Evolutionary conservation across 2,888 invertebrate species (phyloP).

Genomic region (Macaria liturata): DNA sequence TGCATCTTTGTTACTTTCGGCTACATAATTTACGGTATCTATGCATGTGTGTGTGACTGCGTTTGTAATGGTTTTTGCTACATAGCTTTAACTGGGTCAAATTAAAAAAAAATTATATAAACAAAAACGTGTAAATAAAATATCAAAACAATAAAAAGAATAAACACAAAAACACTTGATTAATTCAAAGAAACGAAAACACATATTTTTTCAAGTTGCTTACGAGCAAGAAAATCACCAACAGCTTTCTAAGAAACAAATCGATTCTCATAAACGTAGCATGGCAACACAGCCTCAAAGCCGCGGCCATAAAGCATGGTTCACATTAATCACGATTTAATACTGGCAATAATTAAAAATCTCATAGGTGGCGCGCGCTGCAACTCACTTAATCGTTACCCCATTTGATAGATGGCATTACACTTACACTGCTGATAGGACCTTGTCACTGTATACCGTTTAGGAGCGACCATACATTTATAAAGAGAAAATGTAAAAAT

Average conservation of each 20-base stretch:
- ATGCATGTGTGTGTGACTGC: too few species aligned
- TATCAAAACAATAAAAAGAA: too few species aligned
- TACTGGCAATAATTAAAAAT: constrained; percentile 75
- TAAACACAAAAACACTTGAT: too few species aligned
- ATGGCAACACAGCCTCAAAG: constrained; percentile 38
- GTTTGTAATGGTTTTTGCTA: too few species aligned
- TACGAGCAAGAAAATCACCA: too few species aligned
- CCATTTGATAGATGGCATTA: constrained; percentile 70
- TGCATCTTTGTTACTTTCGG: too few species aligned
- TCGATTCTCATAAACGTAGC: constrained; percentile 12
- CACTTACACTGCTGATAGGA: constrained; percentile 50
- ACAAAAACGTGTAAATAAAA: too few species aligned
- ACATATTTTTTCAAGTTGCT: too few species aligned
- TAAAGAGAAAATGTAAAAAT: background rate
- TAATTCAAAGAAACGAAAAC: too few species aligned
- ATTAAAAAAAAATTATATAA: too few species aligned
- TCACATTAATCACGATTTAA: constrained; percentile 67
- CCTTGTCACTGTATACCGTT: constrained; percentile 47
- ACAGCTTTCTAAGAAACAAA: background rate
- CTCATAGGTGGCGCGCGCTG: constrained; percentile 66
- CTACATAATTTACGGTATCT: too few species aligned
- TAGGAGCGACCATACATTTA: background rate
- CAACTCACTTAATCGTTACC: constrained; percentile 74
- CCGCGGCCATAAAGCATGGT: constrained; percentile 49
- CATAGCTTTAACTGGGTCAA: too few species aligned